Conservation (phyloP, 2,113 vertebrate species). For the Sturnira hondurensis region DNA sequence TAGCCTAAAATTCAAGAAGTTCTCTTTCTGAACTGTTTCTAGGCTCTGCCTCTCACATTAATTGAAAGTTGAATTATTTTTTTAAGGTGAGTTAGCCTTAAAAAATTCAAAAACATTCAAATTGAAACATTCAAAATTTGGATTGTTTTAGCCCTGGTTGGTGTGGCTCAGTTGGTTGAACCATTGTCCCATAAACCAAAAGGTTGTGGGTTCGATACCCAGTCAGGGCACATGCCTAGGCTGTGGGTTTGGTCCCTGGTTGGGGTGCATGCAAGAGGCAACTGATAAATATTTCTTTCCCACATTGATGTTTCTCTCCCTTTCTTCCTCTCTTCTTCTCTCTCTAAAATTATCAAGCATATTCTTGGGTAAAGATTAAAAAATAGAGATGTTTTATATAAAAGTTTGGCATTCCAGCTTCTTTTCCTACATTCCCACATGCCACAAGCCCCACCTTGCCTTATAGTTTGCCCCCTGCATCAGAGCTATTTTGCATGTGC, state of each 20-base stretch:
- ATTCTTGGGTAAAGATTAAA: neutral
- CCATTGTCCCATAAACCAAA: too few relatives aligned
- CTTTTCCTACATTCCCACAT: neutral
- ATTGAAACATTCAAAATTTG: neutral
- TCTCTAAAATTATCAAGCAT: too few relatives aligned
- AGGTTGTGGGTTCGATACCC: too few relatives aligned
- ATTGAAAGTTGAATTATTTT: neutral
- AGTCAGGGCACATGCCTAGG: too few relatives aligned
- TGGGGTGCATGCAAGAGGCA: too few relatives aligned
- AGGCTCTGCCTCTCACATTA: neutral
- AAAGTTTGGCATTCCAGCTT: neutral
- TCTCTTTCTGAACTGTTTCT: neutral
- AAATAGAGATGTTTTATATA: neutral
- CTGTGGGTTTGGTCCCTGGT: too few relatives aligned
- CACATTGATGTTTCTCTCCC: too few relatives aligned
- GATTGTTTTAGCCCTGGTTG: neutral
- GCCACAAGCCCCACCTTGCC: neutral
- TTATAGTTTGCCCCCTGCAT: neutral
- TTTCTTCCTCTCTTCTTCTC: too few relatives aligned
- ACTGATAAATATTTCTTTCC: too few relatives aligned
- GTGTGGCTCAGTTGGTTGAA: too few relatives aligned
- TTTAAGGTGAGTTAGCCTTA: neutral
- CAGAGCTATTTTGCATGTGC: rapidly evolving
- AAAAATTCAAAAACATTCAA: neutral
- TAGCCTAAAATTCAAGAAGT: neutral